These are phyloP conservation scores for Dicranocentrus wangi DNA, from an alignment of 2,888 invertebrate genomes.

Conservation along the genomic window DNA sequence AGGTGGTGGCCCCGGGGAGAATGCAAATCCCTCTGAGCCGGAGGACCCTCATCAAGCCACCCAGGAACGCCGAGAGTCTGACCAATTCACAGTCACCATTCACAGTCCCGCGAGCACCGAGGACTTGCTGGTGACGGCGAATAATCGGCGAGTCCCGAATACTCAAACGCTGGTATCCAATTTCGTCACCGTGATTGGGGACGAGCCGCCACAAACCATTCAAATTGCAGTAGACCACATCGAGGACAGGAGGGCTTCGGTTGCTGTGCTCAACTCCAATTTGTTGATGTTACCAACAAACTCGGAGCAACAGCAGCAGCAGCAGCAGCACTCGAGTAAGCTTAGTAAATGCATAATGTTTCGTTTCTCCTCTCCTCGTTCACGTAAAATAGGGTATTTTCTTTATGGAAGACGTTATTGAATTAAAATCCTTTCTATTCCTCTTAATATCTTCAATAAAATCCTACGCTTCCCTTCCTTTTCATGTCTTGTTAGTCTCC, in stretches of 20 bases:
- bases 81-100: conserved; percentile 43
- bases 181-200: conserved; percentile 38
- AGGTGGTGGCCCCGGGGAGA: neutral
- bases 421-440: conserved; percentile 8
- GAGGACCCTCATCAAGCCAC: no score
- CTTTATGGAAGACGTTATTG: neutral
- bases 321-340: conserved; percentile 25
- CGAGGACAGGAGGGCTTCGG: conserved; percentile 36
- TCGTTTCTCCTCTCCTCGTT: neutral
- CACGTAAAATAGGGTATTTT: no score
- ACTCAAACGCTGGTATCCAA: conserved; percentile 30
- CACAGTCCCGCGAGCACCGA: conserved; percentile 32
- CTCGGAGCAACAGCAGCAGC: neutral
- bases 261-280: conserved; percentile 48
- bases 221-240: conserved; percentile 71
- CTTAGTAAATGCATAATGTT: no score
- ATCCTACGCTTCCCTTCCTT: neutral
- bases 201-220: conserved; percentile 62
- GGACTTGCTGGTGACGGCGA: neutral
- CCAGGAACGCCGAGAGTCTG: no score
- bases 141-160: neutral
- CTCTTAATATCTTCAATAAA: neutral
- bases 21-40: no score
- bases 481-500: neutral
- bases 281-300: conserved; percentile 39